phyloP scores from a whole-genome alignment of 2,797 vertebrate species.

The Molossus molossus region DNA sequence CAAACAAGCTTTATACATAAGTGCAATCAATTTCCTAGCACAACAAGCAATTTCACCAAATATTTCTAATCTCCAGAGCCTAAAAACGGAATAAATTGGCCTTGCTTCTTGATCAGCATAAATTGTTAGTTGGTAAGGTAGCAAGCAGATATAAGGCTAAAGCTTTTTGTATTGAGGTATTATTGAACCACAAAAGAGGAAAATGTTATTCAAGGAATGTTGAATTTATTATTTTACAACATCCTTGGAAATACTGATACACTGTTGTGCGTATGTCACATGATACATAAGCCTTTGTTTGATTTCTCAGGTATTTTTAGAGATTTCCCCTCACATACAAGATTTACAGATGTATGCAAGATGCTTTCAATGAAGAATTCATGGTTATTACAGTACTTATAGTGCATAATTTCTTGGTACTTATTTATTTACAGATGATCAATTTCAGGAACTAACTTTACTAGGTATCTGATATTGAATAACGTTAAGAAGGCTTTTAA shows the following conservation, averaged over 20 bases:
- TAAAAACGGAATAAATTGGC: constrained; percentile 69
- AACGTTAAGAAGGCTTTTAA: constrained; percentile 79
- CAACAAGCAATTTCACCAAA: constrained; percentile 63
- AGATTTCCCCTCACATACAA: background rate
- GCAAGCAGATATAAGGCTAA: background rate
- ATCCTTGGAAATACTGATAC: constrained; percentile 33
- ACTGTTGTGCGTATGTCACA: background rate
- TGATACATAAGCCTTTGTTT: background rate
- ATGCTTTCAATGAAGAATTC: constrained; percentile 42
- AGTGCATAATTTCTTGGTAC: constrained; percentile 61
- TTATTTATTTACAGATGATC: constrained; percentile 74
- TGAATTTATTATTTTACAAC: constrained; percentile 57
- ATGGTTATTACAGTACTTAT: constrained; percentile 59
- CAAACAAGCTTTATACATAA: constrained; percentile 58
- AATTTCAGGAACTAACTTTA: constrained; percentile 80
- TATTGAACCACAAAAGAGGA: constrained; percentile 25
- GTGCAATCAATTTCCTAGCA: constrained; percentile 36
- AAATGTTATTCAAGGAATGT: constrained; percentile 44
- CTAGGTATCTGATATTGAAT: constrained; percentile 76
- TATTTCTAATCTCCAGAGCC: constrained; percentile 62
- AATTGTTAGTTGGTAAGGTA: constrained; percentile 59
- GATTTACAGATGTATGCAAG: constrained; percentile 35
- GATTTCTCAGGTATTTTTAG: constrained; percentile 45
- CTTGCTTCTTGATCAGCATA: constrained; percentile 63
- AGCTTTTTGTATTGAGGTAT: background rate